Evolutionary conservation across 2,113 vertebrate genomes (phyloP).

Genomic region (Xerus inauris): DNA sequence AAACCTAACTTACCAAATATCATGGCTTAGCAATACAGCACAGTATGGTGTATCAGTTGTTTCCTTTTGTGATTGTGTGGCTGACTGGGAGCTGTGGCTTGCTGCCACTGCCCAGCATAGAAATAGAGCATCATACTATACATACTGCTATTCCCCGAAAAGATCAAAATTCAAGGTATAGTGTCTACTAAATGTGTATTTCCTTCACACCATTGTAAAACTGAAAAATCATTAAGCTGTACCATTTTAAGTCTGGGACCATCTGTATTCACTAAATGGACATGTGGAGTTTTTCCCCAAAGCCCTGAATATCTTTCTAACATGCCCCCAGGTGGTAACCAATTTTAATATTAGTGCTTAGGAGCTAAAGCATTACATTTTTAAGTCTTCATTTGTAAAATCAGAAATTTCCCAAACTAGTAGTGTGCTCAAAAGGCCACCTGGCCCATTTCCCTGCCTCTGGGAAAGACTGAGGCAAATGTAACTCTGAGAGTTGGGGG

Average conservation of each 20-base stretch:
- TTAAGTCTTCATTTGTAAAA: background rate
- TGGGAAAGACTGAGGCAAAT: constrained; percentile 10
- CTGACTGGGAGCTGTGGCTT: background rate
- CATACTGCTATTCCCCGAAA: background rate
- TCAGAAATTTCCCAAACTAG: constrained; percentile 33
- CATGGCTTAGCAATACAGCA: background rate
- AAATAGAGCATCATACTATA: background rate
- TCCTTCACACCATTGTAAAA: background rate
- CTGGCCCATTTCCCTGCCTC: constrained; percentile 36
- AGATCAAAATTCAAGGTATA: background rate
- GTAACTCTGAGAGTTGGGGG: background rate
- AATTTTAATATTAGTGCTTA: background rate
- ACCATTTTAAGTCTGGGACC: background rate
- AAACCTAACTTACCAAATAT: background rate
- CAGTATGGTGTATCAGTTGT: background rate
- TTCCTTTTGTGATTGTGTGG: background rate
- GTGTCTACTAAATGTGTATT: background rate
- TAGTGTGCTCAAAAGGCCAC: constrained; percentile 35
- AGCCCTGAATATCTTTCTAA: background rate
- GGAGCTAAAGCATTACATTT: background rate
- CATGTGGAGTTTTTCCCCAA: background rate
- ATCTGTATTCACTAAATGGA: background rate
- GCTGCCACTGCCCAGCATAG: background rate
- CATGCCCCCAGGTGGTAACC: background rate
- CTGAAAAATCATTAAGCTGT: background rate